These are phyloP conservation scores for Triplophysa dalaica DNA, from an alignment of 2,113 vertebrate species.

Conservation along the genomic window DNA sequence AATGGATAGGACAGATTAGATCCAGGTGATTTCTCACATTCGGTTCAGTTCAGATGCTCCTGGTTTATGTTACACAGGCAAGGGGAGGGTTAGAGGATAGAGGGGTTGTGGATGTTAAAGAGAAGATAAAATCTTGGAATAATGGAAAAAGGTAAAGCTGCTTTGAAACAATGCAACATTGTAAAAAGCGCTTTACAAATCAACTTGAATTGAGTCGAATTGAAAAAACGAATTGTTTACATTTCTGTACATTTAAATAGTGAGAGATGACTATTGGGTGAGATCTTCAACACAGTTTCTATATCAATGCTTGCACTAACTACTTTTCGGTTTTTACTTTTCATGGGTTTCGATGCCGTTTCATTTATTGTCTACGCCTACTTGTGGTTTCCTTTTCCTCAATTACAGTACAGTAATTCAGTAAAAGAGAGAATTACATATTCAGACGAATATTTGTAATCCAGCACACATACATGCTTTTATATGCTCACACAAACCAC, in stretches of 20 bases:
- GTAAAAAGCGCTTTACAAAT: too few species aligned
- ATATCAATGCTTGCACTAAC: neutral
- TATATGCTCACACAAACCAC: too few species aligned
- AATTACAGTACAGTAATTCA: too few species aligned
- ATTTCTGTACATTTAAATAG: neutral
- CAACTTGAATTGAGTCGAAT: too few species aligned
- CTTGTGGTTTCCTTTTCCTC: too few species aligned
- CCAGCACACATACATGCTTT: too few species aligned
- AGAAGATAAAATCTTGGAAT: conserved; percentile 48
- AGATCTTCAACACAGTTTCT: neutral
- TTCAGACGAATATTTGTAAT: too few species aligned
- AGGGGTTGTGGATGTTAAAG: neutral
- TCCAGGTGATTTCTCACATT: conserved; percentile 15
- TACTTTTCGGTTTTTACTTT: too few species aligned
- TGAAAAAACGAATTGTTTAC: neutral
- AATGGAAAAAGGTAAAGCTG: neutral
- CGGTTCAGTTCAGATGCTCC: conserved; percentile 15
- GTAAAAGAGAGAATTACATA: too few species aligned
- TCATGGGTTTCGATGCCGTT: too few species aligned
- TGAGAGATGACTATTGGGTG: neutral
- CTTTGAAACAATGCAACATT: too few species aligned
- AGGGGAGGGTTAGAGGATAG: neutral
- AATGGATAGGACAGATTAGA: conserved; percentile 6
- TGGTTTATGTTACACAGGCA: conserved; percentile 10
- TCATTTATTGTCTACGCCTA: too few species aligned